Conservation (phyloP, 2,113 vertebrate genomes). For the Mystacornis crossleyi region DNA sequence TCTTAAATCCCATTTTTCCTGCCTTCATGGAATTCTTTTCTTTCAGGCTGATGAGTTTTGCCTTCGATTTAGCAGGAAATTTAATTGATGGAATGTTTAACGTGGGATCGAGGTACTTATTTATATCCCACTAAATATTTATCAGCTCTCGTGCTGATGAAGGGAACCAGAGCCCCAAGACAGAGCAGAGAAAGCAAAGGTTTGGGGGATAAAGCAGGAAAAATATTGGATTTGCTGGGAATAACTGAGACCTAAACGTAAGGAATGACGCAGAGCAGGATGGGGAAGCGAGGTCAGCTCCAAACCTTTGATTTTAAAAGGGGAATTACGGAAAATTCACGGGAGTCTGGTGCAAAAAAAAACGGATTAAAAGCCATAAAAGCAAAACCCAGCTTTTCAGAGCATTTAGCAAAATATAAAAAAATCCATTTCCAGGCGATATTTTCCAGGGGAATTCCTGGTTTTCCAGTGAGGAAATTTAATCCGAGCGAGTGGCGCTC, state of each 20-base stretch:
- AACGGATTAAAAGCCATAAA: neutral
- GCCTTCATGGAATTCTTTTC: neutral
- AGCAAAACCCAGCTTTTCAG: neutral
- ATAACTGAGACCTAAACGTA: neutral
- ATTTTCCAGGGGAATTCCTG: neutral
- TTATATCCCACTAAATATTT: neutral
- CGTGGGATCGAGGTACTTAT: neutral
- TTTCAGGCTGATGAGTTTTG: neutral
- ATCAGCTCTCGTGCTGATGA: neutral
- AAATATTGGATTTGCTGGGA: neutral
- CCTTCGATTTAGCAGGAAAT: neutral
- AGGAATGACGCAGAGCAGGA: neutral
- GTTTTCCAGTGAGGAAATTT: neutral
- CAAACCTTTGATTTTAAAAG: neutral
- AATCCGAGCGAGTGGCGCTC: neutral
- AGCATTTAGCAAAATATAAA: neutral
- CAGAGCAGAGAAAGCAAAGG: neutral
- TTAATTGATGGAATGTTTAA: neutral
- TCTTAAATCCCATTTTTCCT: neutral
- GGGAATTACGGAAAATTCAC: rapidly evolving
- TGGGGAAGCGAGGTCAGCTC: neutral
- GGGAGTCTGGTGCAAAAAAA: neutral
- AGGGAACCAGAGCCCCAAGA: neutral
- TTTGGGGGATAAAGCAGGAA: neutral
- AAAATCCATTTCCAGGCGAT: neutral